Percentiles rank a stretch among this genome's conserved stretches.
Conservation (phyloP, 1,140 invertebrate species). For the Trichonephila inaurata region DNA sequence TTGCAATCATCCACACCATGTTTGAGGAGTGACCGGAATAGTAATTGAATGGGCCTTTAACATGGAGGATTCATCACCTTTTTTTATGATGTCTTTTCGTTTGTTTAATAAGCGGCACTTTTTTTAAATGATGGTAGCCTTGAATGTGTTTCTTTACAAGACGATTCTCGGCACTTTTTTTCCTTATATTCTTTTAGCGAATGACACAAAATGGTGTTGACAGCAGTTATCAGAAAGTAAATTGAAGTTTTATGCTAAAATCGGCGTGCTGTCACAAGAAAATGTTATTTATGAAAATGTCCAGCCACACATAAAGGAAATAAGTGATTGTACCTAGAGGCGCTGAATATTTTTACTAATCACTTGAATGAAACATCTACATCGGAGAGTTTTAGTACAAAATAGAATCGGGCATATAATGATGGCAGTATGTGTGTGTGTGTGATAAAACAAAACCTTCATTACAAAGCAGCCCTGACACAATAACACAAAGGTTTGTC, state of each 20-base stretch:
- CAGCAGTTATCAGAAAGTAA: conserved; percentile 48
- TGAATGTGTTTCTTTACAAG: conserved; percentile 48
- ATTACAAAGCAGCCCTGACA: not conserved
- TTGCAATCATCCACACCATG: conserved; percentile 58
- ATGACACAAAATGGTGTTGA: conserved; percentile 64
- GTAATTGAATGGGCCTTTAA: conserved; percentile 57
- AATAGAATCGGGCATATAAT: no score
- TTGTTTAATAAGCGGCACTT: conserved; percentile 64
- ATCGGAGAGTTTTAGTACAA: not conserved
- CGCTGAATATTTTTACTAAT: not conserved
- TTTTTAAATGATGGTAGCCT: conserved; percentile 46
- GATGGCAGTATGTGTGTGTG: no score
- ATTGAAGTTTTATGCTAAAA: conserved; percentile 59
- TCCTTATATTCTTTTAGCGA: conserved; percentile 39
- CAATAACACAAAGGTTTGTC: not conserved
- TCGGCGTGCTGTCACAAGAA: conserved; percentile 18
- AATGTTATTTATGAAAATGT: conserved; percentile 49
- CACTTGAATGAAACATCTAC: conserved; percentile 21
- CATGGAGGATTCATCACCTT: conserved; percentile 43
- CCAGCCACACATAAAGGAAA: not conserved
- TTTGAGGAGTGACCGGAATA: conserved; percentile 59
- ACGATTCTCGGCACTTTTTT: not conserved
- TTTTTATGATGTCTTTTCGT: conserved; percentile 63
- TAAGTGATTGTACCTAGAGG: not conserved
- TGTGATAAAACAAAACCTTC: not conserved